A percentile compares a stretch with the other conserved stretches of the same genome.
Evolutionary conservation across 2,797 vertebrate genomes (phyloP).

Genomic region (Mormyrops boulengeri): DNA sequence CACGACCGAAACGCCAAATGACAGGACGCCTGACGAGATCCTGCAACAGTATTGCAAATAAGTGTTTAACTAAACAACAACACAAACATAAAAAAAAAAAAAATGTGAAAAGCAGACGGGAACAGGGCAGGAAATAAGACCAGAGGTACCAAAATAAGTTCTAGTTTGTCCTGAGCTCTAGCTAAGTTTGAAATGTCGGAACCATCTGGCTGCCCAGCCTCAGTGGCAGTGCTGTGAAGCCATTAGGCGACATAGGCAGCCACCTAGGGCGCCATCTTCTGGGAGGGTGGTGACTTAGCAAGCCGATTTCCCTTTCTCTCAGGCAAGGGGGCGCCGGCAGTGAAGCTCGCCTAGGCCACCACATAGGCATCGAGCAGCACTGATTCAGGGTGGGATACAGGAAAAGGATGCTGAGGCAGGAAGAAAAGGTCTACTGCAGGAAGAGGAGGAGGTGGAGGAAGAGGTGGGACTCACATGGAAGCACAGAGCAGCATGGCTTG

Average conservation of each 20-base stretch:
- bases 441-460: neutral
- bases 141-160: neutral
- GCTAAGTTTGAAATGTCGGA: neutral
- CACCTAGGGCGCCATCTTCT: neutral
- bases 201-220: neutral
- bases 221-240: neutral
- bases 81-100: neutral
- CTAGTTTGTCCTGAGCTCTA: neutral
- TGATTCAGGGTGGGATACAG: too few relatives aligned
- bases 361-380: neutral
- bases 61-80: neutral
- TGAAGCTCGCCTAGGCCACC: neutral
- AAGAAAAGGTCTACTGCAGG: neutral
- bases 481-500: slow-evolving; percentile 95
- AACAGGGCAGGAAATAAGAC: neutral
- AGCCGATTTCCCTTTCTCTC: neutral
- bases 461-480: slow-evolving; percentile 66
- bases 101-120: neutral
- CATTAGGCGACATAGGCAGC: neutral
- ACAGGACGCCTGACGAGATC: neutral
- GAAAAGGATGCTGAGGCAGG: neutral
- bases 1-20: neutral
- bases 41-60: neutral
- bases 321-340: neutral
- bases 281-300: neutral